A percentile compares a stretch with the other conserved stretches of the same genome.
These are phyloP conservation scores for Monodelphis domestica DNA, from an alignment of 2,797 vertebrate species.

Conservation along the genomic window DNA sequence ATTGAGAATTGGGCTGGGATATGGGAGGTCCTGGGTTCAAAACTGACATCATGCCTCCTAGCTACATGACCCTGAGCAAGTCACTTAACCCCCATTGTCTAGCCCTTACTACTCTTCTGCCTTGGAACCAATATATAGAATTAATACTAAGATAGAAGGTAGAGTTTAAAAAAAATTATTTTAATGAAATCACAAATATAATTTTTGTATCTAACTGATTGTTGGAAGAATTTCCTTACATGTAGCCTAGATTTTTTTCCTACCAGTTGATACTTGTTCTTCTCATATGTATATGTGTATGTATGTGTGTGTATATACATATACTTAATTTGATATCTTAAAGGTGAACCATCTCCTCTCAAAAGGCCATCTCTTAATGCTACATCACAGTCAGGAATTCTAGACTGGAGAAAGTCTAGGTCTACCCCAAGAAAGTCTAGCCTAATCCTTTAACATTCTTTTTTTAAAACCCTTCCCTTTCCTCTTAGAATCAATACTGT, in stretches of 20 bases:
- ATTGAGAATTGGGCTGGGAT: too few species aligned
- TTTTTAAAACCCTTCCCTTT: too few species aligned
- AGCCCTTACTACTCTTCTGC: too few species aligned
- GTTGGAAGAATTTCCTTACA: neutral
- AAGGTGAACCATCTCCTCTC: neutral
- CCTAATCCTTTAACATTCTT: neutral
- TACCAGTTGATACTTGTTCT: neutral
- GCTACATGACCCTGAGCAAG: too few species aligned
- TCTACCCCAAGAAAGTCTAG: neutral
- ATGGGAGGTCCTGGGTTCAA: too few species aligned
- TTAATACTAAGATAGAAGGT: too few species aligned
- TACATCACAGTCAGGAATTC: neutral
- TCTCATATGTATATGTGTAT: neutral
- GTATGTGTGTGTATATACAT: neutral
- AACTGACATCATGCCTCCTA: too few species aligned
- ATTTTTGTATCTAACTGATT: too few species aligned
- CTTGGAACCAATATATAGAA: too few species aligned
- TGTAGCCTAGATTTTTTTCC: neutral
- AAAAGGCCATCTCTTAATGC: neutral
- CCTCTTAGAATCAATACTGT: too few species aligned
- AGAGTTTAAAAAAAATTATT: too few species aligned
- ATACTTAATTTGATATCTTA: neutral
- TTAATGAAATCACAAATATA: neutral
- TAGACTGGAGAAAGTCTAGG: neutral
- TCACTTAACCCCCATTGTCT: too few species aligned